Base-by-base conservation (phyloP, 2,113 vertebrate genomes). In the Ahaetulla prasina region DNA sequence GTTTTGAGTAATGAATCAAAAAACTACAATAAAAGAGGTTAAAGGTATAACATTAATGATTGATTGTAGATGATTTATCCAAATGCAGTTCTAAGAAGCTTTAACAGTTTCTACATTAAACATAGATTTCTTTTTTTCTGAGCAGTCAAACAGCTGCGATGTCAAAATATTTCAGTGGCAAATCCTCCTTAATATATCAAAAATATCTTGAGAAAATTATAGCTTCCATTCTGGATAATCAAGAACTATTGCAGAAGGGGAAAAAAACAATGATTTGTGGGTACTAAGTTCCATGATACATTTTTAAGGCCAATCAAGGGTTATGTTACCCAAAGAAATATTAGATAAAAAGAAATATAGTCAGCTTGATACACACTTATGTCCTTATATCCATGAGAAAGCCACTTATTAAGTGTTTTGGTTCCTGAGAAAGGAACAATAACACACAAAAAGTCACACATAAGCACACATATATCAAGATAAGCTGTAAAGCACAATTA, bases 21-120 rank as follows among this genome's bases (percentile, higher is more conserved):
- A 12, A 91, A 14, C 4, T 25, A 18, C 49, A 55, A 1, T 7
- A 90, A 14, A 8, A 89, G 57, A 12, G 0, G 12, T 90, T 22
- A 63, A 20, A n/a, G 68, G 27, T 86, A 3, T 54, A 91, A 93
- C 9, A 85, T 57, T 90, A 93, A 91, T 39, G 49, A 85, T 14
- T 93, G 3, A 57, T 91, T 87, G 43, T 2, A 52, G 57, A 7
- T 93, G 90, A 54, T 94, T 93, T 93, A 8, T 80, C 35, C 80
- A 12, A 91, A 88, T 1, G 7, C 91, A 9, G 0, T n/a, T 95
- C 25, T 89, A 90, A 89, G 63, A 91, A 35, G 45, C 90, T 85
- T 89, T 89, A 53, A 53, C 45, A 54, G 39, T 89, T 85, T 89
- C 7, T 53, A 86, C 54, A 85, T 89, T 85, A 91, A 9, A 88